Conservation (phyloP, 2,797 vertebrate genomes). For the Triplophysa yarkandensis region DNA sequence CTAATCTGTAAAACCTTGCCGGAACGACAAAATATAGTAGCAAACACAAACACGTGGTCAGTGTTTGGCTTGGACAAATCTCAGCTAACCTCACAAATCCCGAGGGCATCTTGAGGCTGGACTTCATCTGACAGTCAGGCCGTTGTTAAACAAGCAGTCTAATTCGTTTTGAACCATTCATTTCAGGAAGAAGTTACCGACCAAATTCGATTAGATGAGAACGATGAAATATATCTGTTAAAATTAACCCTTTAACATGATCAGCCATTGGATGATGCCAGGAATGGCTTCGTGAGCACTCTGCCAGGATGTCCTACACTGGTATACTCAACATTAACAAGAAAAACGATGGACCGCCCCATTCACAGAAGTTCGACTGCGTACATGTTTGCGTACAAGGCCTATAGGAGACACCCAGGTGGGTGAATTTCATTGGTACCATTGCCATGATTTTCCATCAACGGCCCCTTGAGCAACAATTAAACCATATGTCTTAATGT, state of each 20-base stretch:
- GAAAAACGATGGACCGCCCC: conserved; percentile 20
- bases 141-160: conserved; percentile 41
- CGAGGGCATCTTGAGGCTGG: conserved; percentile 10
- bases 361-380: background rate
- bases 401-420: conserved; percentile 2
- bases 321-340: conserved; percentile 24
- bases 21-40: background rate
- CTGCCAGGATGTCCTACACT: background rate
- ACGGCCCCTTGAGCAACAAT: conserved; percentile 33
- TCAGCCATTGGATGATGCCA: conserved; percentile 28
- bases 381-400: background rate
- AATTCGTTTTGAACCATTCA: conserved; percentile 38
- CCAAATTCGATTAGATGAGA: conserved; percentile 39
- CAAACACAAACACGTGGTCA: conserved; percentile 13
- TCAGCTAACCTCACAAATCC: conserved; percentile 35
- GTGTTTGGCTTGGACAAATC: conserved; percentile 37
- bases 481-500: conserved; percentile 28
- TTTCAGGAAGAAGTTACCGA: conserved; percentile 40
- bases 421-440: conserved; percentile 15
- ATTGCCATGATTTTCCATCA: conserved; percentile 25
- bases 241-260: conserved; percentile 34
- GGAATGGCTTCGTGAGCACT: background rate
- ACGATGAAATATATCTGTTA: conserved; percentile 45
- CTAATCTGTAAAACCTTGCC: background rate
- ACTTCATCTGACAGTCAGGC: conserved; percentile 26